Evolutionary conservation across 2,797 vertebrate genomes (phyloP).

Genomic region (Alca torda): DNA sequence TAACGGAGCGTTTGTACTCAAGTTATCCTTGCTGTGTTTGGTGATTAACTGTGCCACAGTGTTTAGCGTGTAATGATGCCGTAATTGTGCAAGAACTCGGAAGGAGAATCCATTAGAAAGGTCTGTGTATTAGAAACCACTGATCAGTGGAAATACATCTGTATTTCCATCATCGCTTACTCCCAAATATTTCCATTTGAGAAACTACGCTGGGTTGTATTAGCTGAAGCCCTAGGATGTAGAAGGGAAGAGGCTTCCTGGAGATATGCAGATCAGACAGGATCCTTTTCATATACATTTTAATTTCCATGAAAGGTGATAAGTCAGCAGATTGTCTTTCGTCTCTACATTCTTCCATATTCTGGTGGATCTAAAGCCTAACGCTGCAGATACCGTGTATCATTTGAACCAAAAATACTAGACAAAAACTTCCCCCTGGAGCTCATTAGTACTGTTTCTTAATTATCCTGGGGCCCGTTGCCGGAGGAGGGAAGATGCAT

Average conservation of each 20-base stretch:
- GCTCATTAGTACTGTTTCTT: slow-evolving; percentile 45
- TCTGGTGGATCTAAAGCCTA: neutral
- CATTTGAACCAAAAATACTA: neutral
- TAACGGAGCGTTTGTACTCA: neutral
- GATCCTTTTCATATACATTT: neutral
- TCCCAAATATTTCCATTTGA: neutral
- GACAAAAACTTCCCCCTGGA: neutral
- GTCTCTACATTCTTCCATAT: neutral
- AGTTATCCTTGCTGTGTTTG: fast-evolving
- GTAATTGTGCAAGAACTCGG: neutral
- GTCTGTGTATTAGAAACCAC: neutral
- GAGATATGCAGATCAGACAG: neutral
- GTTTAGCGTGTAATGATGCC: neutral
- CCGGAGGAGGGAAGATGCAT: neutral
- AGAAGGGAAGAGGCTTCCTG: neutral
- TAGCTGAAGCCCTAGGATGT: neutral
- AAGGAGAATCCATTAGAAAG: neutral
- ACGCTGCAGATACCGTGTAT: neutral
- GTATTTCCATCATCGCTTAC: neutral
- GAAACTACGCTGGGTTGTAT: neutral
- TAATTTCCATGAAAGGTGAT: neutral
- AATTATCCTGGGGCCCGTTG: slow-evolving; percentile 45
- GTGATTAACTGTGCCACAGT: neutral
- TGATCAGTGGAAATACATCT: neutral
- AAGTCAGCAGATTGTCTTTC: neutral